Evolutionary conservation across 2,797 vertebrate genomes (phyloP), one percentile per base, ranked within the genome.

Genomic region (Protosalanx chinensis): DNA sequence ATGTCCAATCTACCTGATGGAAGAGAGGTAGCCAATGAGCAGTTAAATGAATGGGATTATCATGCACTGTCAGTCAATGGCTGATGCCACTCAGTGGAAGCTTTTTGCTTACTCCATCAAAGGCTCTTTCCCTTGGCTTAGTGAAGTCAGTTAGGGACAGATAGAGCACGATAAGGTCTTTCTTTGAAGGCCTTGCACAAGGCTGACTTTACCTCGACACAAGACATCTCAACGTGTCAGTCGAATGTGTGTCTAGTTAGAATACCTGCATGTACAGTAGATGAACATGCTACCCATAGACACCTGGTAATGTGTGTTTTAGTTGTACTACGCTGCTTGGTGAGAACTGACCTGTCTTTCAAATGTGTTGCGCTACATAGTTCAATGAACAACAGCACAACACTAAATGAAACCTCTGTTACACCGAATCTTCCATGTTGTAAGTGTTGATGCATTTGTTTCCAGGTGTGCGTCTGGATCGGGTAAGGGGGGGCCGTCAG

Each of bases 401-500:
- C 58, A 29, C 58, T 2, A 60, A 59, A 41, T 12, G 1, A 41
- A 41, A 12, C 37, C 37, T 41, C 37, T 10, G 2, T 41, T 41
- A 41, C 2, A 41, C 37, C 37, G 2, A 12, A 41, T 7, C 10
- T 46, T 64, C 6, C 10, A 1, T 41, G 18, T 64, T 18, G 7
- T 2, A 15, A 6, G n/a, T 23, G 33, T 35, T 46, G 4, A 2
- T 27, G 27, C 77, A 53, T 7, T 51, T 32, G 27, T 71, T 41
- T 76, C 53, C 84, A 98, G 97, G 97, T 41, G 97, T 99, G 49
- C 97, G 97, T 81, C 91, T 99, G 80, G 97, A 99, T 89, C 93
- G 97, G 65, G 97, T 99, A 65, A 94, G 97, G 77, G 97, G 97
- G 63, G 97, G 97, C n/a, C 92, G 97, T 46, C 97, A 99, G 91